These are phyloP conservation scores for Leptinotarsa juncta DNA, from an alignment of 2,888 invertebrate species.

Conservation along the genomic window DNA sequence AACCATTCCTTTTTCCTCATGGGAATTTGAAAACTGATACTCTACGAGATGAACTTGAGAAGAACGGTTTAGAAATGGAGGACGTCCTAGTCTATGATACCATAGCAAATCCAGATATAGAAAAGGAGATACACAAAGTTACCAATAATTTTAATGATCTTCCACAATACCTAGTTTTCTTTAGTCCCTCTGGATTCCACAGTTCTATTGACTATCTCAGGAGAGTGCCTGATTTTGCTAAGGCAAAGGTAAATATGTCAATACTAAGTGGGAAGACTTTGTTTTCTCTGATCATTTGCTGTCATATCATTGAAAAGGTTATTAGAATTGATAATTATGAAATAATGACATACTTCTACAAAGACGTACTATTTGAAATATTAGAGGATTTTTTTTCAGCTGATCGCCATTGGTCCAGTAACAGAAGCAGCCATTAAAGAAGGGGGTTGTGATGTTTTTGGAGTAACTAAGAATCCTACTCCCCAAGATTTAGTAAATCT, in stretches of 20 bases:
- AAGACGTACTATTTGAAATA: no score
- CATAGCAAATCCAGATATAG: constrained; percentile 65
- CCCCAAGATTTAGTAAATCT: constrained; percentile 68
- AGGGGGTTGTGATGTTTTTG: constrained; percentile 64
- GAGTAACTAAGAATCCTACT: constrained; percentile 68
- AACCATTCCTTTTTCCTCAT: constrained; percentile 70
- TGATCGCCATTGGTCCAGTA: constrained; percentile 71
- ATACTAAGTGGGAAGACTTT: not conserved
- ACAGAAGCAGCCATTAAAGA: constrained; percentile 68
- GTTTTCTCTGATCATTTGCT: not conserved
- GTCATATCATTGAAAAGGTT: not conserved
- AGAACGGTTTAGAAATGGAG: constrained; percentile 65
- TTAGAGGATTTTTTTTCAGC: constrained; percentile 41
- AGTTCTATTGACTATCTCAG: constrained; percentile 65
- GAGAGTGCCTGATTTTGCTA: constrained; percentile 51
- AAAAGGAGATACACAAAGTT: constrained; percentile 62
- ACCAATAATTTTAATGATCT: constrained; percentile 60
- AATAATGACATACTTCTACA: constrained; percentile 25
- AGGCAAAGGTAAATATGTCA: constrained; percentile 50
- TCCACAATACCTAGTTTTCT: constrained; percentile 70
- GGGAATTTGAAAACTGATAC: constrained; percentile 70
- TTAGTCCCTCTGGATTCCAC: constrained; percentile 71
- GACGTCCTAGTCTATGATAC: constrained; percentile 70
- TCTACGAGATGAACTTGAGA: constrained; percentile 64
- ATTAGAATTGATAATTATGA: constrained; percentile 31